phyloP scores from a whole-genome alignment of 2,797 vertebrate genomes.

The Hylomyscus alleni region DNA sequence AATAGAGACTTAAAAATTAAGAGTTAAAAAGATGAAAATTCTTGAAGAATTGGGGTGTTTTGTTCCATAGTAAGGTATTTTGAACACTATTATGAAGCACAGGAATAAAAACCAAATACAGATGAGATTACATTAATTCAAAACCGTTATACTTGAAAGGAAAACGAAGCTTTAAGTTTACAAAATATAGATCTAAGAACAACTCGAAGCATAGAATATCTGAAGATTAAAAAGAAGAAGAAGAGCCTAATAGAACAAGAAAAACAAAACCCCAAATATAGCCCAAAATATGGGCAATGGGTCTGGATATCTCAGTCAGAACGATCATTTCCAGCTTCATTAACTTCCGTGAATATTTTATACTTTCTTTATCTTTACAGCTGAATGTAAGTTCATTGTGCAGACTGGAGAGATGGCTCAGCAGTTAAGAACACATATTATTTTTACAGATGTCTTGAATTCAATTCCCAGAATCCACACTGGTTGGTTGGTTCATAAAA shows the following conservation, averaged over 20 bases:
- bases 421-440: neutral
- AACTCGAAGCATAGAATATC: neutral
- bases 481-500: neutral
- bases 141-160: neutral
- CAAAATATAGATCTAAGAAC: neutral
- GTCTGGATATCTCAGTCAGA: neutral
- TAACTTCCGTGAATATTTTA: neutral
- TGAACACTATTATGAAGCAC: neutral
- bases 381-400: neutral
- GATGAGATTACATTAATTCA: too few species aligned
- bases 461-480: neutral
- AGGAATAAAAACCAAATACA: neutral
- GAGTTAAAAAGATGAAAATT: neutral
- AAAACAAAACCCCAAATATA: neutral
- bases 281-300: neutral
- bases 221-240: neutral
- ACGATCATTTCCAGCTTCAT: neutral
- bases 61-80: neutral
- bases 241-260: neutral
- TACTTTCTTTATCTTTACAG: neutral
- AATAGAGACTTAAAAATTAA: neutral
- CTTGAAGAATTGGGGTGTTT: accelerated
- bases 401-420: neutral
- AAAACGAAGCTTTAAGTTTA: neutral
- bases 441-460: neutral